phyloP scores from a whole-genome alignment of 2,797 vertebrate genomes.

The Mallotus villosus region DNA sequence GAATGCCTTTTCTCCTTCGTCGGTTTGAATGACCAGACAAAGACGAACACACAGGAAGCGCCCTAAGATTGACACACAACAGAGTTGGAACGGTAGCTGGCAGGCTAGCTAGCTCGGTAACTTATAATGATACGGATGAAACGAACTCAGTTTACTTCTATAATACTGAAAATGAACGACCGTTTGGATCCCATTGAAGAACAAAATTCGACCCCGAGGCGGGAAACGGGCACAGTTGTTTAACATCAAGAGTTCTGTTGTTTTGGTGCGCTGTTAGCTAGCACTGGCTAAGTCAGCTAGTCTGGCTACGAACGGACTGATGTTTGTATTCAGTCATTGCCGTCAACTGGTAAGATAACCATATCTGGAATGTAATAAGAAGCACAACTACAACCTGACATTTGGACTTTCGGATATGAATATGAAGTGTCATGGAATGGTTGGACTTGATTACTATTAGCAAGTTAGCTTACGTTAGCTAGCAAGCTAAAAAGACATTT shows the following conservation, averaged over 20 bases:
- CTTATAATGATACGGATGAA: background rate
- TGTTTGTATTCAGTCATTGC: background rate
- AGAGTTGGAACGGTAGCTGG: background rate
- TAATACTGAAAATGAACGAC: conserved; percentile 49
- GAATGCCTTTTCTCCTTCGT: background rate
- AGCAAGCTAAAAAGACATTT: conserved; percentile 20
- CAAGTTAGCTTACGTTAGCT: conserved; percentile 41
- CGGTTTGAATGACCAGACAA: conserved; percentile 6
- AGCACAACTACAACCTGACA: background rate
- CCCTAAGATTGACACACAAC: background rate
- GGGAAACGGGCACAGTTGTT: conserved; percentile 40
- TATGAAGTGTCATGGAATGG: conserved; percentile 27
- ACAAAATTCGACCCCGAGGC: conserved; percentile 41
- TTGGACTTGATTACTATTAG: conserved; percentile 19
- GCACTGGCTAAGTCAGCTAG: conserved; percentile 35
- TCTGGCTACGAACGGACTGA: conserved; percentile 31
- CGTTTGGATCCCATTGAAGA: conserved; percentile 58
- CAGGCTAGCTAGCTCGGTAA: background rate
- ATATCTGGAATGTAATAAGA: background rate
- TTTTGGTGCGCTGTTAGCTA: conserved; percentile 50
- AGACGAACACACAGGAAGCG: conserved; percentile 1
- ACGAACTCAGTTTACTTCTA: background rate
- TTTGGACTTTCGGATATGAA: background rate
- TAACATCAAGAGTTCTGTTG: conserved; percentile 26
- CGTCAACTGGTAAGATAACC: background rate